These are phyloP conservation scores for Drosophila yakuba DNA, from an alignment of 1,140 invertebrate genomes.

Conservation along the genomic window DNA sequence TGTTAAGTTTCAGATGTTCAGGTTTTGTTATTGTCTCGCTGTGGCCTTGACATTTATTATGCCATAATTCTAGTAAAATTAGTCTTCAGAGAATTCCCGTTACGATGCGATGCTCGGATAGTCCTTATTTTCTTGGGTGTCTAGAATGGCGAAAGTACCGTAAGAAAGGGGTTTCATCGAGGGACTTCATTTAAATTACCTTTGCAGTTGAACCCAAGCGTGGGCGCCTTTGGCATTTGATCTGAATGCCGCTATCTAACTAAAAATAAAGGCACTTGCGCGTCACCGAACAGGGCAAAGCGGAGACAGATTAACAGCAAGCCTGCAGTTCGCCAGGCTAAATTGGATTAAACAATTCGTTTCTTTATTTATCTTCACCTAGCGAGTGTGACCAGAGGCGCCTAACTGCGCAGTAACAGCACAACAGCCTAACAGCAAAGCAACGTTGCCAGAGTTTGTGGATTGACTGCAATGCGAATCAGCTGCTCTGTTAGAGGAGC, in stretches of 20 bases:
- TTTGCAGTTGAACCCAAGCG: neutral
- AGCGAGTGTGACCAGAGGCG: neutral
- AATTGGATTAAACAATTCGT: slow-evolving; percentile 39
- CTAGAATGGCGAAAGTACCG: neutral
- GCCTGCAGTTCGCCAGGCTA: slow-evolving; percentile 1
- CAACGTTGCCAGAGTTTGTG: neutral
- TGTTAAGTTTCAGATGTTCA: neutral
- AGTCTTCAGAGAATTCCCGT: neutral
- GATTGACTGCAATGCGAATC: neutral
- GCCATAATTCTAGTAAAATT: neutral
- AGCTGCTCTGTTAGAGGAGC: slow-evolving; percentile 38
- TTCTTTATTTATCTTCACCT: slow-evolving; percentile 11
- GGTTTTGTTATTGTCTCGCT: neutral
- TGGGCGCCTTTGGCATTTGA: neutral
- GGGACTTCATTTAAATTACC: slow-evolving; percentile 10
- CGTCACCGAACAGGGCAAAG: neutral
- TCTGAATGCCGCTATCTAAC: neutral
- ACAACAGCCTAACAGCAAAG: neutral
- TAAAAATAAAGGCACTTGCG: slow-evolving; percentile 9
- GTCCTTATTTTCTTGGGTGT: neutral
- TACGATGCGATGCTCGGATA: too few species aligned
- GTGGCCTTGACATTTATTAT: slow-evolving; percentile 21
- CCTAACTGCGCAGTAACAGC: neutral
- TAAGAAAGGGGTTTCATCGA: neutral
- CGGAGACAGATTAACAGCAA: neutral